A percentile compares a stretch with the other conserved stretches of the same genome.
These are phyloP conservation scores for Dasypogon diadema DNA, from an alignment of 2,888 invertebrate genomes.

Conservation along the genomic window DNA sequence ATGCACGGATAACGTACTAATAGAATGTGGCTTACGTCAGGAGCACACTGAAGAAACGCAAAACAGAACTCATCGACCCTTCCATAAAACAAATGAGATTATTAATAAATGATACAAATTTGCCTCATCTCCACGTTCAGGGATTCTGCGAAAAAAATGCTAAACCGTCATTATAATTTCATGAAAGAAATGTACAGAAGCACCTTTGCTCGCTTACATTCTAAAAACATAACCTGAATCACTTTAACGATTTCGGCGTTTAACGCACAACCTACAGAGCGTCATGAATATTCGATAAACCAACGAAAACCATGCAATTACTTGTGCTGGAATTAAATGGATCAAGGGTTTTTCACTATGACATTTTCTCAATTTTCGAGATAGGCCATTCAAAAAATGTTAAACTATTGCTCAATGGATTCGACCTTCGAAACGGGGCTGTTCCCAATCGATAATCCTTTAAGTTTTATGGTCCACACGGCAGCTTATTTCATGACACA, in stretches of 20 bases:
- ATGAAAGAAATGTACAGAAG: too few relatives aligned
- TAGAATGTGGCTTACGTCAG: too few relatives aligned
- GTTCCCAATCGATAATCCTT: not conserved
- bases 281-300: slow-evolving; percentile 31
- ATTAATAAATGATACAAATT: slow-evolving; percentile 30
- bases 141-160: not conserved
- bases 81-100: slow-evolving; percentile 8
- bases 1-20: too few relatives aligned
- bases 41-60: too few relatives aligned
- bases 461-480: not conserved
- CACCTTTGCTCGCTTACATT: too few relatives aligned
- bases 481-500: not conserved
- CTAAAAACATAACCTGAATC: too few relatives aligned
- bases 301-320: slow-evolving; percentile 1
- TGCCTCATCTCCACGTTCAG: not conserved
- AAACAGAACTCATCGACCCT: too few relatives aligned
- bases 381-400: not conserved
- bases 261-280: too few relatives aligned
- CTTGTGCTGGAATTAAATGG: too few relatives aligned
- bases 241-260: too few relatives aligned
- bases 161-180: not conserved
- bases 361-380: too few relatives aligned
- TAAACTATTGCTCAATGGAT: slow-evolving; percentile 16
- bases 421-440: too few relatives aligned
- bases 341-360: not conserved